These are phyloP conservation scores for Crotalus viridis DNA, from an alignment of 2,113 vertebrate genomes.

Conservation along the genomic window DNA sequence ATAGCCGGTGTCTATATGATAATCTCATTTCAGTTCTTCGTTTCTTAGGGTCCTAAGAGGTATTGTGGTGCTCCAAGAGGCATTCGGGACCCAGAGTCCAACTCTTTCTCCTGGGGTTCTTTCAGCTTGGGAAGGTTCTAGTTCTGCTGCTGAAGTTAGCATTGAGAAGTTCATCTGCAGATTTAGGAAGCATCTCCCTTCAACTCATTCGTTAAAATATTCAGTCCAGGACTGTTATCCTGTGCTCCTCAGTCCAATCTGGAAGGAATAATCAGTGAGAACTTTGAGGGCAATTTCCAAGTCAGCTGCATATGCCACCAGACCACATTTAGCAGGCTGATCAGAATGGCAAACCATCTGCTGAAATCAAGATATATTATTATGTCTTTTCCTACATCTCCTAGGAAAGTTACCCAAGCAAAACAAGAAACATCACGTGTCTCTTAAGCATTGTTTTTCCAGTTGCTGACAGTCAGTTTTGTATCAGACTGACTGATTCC, in stretches of 20 bases:
- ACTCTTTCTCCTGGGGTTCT: neutral
- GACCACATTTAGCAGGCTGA: neutral
- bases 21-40: neutral
- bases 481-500: neutral
- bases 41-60: too few relatives aligned
- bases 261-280: neutral
- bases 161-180: neutral
- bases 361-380: neutral
- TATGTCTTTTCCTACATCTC: neutral
- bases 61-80: neutral
- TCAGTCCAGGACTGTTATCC: neutral
- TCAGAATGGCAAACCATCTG: neutral
- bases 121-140: neutral
- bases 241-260: neutral
- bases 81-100: neutral
- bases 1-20: neutral
- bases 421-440: neutral
- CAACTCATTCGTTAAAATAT: neutral
- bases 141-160: neutral
- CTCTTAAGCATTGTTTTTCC: neutral
- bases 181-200: neutral
- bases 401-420: neutral
- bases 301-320: rapidly evolving
- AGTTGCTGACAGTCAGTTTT: neutral
- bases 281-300: neutral